Percentiles rank a stretch among this genome's conserved stretches.
phyloP scores from a whole-genome alignment of 2,797 vertebrate species.

The Tapirus indicus region DNA sequence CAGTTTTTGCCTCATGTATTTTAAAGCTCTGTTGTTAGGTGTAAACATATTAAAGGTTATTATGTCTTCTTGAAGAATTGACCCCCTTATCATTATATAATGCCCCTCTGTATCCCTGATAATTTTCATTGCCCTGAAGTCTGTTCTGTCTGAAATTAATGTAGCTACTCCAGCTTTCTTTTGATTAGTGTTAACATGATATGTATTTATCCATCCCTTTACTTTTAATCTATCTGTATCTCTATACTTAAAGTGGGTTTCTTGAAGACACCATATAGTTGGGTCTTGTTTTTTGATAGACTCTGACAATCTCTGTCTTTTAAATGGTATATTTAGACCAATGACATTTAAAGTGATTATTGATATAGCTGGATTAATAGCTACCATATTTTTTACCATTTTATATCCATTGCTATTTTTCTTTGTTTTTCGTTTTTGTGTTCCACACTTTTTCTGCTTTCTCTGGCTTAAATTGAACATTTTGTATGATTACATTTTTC shows the following conservation, averaged over 20 bases:
- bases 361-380: not conserved
- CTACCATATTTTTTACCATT: not conserved
- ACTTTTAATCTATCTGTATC: not conserved
- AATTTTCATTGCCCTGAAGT: slow-evolving; percentile 9
- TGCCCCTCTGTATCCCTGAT: not conserved
- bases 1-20: not conserved
- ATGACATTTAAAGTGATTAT: not conserved
- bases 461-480: not conserved
- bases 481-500: not conserved
- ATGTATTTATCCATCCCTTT: not conserved
- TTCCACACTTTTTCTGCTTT: not conserved
- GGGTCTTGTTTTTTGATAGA: not conserved
- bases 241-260: not conserved
- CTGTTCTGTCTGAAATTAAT: not conserved
- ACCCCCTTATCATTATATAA: not conserved
- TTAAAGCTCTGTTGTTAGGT: not conserved
- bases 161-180: not conserved
- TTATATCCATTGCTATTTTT: not conserved
- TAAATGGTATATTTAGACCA: not conserved
- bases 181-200: not conserved
- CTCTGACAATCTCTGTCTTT: not conserved
- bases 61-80: not conserved
- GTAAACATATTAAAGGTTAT: not conserved
- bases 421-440: not conserved
- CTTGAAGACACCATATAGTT: not conserved